A percentile compares a stretch with the other conserved stretches of the same genome.
Conservation (phyloP, 2,888 invertebrate genomes). For the Lamellibrachia satsuma region DNA sequence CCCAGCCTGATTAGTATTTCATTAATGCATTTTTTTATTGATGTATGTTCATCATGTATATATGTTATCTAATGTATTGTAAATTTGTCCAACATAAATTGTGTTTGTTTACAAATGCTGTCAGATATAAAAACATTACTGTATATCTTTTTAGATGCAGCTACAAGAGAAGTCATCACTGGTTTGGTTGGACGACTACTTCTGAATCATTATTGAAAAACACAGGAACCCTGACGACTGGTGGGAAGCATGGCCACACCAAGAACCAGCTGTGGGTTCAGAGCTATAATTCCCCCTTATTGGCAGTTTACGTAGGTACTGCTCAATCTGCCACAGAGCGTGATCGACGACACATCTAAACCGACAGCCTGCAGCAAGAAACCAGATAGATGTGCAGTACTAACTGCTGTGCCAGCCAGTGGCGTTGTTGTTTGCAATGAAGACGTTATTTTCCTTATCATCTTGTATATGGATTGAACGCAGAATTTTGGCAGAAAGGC, state of each 20-base stretch:
- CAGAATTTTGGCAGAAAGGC: not conserved
- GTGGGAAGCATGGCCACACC: not conserved
- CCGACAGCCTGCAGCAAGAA: not conserved
- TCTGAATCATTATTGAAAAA: not conserved
- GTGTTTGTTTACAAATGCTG: not conserved
- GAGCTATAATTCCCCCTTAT: not conserved
- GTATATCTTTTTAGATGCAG: not conserved
- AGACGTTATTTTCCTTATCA: not conserved
- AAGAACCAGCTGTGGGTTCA: not conserved
- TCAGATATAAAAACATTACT: not conserved
- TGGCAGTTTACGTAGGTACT: not conserved
- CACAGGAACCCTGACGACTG: not conserved
- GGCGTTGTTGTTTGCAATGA: not conserved
- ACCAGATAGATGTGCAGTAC: not conserved
- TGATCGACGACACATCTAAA: not conserved
- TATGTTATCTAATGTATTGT: too few relatives aligned
- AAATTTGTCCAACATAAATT: too few relatives aligned
- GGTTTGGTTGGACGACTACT: not conserved
- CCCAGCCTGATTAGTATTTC: too few relatives aligned
- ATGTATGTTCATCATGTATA: too few relatives aligned
- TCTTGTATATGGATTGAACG: not conserved
- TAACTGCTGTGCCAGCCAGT: not conserved
- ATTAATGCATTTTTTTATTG: too few relatives aligned
- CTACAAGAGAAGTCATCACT: not conserved
- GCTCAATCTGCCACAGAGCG: not conserved